Evolutionary conservation across 2,113 vertebrate species (phyloP).

Genomic region (Vidua chalybeata): DNA sequence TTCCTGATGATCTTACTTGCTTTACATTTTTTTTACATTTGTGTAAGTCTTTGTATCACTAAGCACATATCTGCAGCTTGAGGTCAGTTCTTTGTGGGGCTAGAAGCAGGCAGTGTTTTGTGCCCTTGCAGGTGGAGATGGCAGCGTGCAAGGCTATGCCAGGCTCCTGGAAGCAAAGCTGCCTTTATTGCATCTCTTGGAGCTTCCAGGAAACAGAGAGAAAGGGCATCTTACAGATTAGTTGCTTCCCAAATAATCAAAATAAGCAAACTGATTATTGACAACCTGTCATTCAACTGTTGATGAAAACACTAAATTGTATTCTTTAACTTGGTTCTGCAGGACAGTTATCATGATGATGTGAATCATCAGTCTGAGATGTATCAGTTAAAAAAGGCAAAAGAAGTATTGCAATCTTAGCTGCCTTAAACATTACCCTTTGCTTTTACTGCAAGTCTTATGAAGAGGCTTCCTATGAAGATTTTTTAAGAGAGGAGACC

Average conservation of each 20-base stretch:
- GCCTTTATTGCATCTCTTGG: neutral
- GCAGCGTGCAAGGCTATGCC: neutral
- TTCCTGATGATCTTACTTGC: neutral
- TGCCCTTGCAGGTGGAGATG: neutral
- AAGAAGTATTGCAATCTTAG: neutral
- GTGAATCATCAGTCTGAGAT: neutral
- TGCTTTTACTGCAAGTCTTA: neutral
- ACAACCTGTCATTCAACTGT: neutral
- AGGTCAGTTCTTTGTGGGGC: neutral
- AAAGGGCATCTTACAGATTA: neutral
- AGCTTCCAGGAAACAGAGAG: neutral
- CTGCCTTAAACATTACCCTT: neutral
- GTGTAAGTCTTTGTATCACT: neutral
- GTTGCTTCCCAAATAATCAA: neutral
- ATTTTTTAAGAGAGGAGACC: neutral
- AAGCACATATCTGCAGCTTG: neutral
- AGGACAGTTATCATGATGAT: neutral
- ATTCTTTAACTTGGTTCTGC: neutral
- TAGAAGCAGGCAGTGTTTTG: neutral
- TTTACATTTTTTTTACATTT: neutral
- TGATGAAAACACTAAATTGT: neutral
- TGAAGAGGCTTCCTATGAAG: neutral
- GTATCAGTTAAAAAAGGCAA: neutral
- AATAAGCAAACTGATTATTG: neutral
- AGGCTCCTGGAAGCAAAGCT: constrained; percentile 15